Evolutionary conservation across 2,113 vertebrate genomes (phyloP).

Genomic region (Hippocampus abdominalis): DNA sequence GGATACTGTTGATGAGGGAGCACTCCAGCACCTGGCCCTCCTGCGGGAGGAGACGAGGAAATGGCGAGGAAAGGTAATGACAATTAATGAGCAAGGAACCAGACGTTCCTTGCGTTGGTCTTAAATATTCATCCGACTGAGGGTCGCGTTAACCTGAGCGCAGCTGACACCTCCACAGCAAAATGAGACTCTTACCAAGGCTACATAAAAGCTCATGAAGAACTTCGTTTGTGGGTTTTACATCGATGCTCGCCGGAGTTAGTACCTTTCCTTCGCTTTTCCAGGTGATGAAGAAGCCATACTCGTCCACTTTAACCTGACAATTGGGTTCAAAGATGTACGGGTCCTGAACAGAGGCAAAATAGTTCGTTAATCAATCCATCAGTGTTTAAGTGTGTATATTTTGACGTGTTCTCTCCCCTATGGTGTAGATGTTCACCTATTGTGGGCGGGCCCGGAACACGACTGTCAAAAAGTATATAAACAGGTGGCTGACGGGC

Average conservation of each 20-base stretch:
- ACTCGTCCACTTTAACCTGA: slow-evolving; percentile 92
- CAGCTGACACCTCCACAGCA: not conserved
- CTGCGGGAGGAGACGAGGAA: slow-evolving; percentile 44
- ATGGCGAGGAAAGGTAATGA: not conserved
- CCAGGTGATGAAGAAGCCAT: slow-evolving; percentile 95
- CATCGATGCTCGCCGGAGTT: not conserved
- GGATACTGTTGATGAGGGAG: slow-evolving; percentile 96
- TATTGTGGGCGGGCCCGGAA: too few relatives aligned
- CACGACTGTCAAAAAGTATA: too few relatives aligned
- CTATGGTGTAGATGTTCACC: too few relatives aligned
- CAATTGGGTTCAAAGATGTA: slow-evolving; percentile 93
- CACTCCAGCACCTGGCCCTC: slow-evolving; percentile 97
- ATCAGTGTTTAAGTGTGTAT: not conserved
- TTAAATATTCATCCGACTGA: not conserved
- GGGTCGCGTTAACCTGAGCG: not conserved
- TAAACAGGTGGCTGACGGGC: too few relatives aligned
- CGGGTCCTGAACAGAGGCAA: slow-evolving; percentile 79
- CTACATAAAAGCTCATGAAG: not conserved
- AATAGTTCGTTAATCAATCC: not conserved
- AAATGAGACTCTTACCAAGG: not conserved
- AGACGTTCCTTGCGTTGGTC: not conserved
- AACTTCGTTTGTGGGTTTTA: not conserved
- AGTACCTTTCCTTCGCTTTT: slow-evolving; percentile 96
- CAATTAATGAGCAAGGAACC: not conserved
- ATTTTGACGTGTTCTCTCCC: not conserved